Evolutionary conservation across 2,113 vertebrate genomes (phyloP).

Genomic region (Chaetodon trifascialis): DNA sequence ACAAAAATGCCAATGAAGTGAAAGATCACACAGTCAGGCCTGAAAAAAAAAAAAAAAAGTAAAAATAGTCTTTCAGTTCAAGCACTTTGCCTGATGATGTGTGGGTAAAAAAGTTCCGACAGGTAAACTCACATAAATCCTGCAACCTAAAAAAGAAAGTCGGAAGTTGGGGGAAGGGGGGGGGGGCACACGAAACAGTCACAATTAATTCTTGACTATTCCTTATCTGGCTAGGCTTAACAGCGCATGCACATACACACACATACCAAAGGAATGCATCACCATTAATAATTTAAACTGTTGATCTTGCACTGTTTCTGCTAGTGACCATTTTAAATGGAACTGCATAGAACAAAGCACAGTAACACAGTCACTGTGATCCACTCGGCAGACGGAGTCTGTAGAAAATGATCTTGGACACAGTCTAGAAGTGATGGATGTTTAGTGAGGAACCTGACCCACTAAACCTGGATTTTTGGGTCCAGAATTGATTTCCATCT

Average conservation of each 20-base stretch:
- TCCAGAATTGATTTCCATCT: background rate
- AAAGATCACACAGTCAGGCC: background rate
- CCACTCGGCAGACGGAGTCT: background rate
- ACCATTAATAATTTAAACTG: background rate
- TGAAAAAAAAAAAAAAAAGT: background rate
- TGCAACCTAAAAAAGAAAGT: background rate
- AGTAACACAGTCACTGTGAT: background rate
- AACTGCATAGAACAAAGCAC: background rate
- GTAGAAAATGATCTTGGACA: too few relatives aligned
- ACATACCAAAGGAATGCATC: background rate
- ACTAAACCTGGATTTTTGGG: background rate
- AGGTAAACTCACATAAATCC: background rate
- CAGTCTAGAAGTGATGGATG: background rate
- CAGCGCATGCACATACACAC: background rate
- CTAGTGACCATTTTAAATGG: conserved; percentile 5
- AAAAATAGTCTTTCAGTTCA: background rate
- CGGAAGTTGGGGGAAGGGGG: background rate
- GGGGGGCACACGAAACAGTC: background rate
- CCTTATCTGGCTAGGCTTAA: background rate
- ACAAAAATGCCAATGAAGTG: background rate
- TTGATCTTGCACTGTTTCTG: background rate
- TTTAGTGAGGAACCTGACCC: background rate
- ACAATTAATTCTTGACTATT: background rate
- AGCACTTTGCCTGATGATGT: background rate
- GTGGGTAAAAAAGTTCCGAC: background rate